Percentiles rank a stretch among this genome's conserved stretches.
phyloP scores from a whole-genome alignment of 2,797 vertebrate species.

The Sebastes dallii region DNA sequence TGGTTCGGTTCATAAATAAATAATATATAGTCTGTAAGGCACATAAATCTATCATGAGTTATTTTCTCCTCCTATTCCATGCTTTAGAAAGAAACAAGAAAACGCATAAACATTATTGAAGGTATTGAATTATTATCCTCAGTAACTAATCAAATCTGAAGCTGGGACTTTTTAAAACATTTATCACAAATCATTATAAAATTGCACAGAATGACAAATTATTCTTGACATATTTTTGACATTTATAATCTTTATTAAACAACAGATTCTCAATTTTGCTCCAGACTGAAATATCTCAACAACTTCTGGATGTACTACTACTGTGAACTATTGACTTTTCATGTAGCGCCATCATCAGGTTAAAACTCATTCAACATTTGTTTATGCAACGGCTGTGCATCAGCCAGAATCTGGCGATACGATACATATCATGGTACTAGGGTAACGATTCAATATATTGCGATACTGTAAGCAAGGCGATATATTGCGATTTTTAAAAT shows the following conservation, averaged over 20 bases:
- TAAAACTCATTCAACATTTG: no score
- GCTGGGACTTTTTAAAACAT: no score
- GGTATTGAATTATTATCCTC: background rate
- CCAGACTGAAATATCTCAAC: background rate
- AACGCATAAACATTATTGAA: fast-evolving
- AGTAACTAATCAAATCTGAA: background rate
- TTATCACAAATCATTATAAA: background rate
- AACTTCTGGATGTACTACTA: no score
- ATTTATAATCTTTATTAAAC: background rate
- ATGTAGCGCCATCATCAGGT: no score
- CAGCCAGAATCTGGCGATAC: no score
- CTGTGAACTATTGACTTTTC: no score
- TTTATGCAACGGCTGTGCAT: no score
- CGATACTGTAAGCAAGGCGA: no score
- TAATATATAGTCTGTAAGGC: background rate
- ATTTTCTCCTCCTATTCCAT: background rate
- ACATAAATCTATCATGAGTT: background rate
- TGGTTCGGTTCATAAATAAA: background rate
- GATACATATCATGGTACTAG: no score
- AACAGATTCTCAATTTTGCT: background rate
- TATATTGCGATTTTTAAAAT: no score
- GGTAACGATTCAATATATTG: no score
- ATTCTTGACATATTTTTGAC: background rate
- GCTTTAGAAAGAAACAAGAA: background rate
- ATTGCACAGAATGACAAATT: background rate